phyloP scores from a whole-genome alignment of 2,888 invertebrate genomes.

The Mystacides longicornis region DNA sequence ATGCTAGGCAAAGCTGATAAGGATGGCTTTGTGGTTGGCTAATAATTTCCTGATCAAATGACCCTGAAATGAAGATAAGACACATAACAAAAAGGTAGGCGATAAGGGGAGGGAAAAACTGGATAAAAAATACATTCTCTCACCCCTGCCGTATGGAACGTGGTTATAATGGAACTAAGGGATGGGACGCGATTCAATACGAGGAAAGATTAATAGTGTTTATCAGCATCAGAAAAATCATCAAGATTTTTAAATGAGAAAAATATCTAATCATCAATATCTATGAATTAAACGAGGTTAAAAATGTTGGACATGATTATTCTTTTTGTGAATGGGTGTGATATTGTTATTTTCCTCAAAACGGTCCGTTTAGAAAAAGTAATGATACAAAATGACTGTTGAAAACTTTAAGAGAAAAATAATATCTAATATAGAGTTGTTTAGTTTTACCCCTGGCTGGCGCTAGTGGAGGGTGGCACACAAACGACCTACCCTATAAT shows the following conservation, averaged over 20 bases:
- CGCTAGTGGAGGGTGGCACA: conserved; percentile 16
- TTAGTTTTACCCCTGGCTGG: background rate
- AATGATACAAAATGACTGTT: background rate
- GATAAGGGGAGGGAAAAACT: conserved; percentile 30
- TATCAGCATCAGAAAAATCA: background rate
- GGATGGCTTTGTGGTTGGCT: conserved; percentile 20
- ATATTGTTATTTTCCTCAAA: background rate
- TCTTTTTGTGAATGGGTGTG: too few relatives aligned
- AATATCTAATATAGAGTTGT: too few relatives aligned
- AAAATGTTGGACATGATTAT: too few relatives aligned
- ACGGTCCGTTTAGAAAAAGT: background rate
- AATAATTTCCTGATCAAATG: conserved; percentile 27
- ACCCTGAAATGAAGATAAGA: conserved; percentile 25
- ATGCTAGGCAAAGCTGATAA: conserved; percentile 1
- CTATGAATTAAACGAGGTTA: background rate
- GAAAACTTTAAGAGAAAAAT: too few relatives aligned
- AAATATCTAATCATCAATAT: background rate
- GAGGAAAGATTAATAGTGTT: too few relatives aligned
- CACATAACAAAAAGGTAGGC: conserved; percentile 24
- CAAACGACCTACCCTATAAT: conserved; percentile 23
- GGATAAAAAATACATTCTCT: conserved; percentile 29
- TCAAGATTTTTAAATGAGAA: background rate
- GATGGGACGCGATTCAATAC: conserved; percentile 32
- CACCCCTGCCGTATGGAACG: conserved; percentile 26
- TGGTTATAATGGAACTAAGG: conserved; percentile 27